These are phyloP conservation scores for Halcyon chelicuti DNA, from an alignment of 2,797 vertebrate genomes.

Conservation along the genomic window DNA sequence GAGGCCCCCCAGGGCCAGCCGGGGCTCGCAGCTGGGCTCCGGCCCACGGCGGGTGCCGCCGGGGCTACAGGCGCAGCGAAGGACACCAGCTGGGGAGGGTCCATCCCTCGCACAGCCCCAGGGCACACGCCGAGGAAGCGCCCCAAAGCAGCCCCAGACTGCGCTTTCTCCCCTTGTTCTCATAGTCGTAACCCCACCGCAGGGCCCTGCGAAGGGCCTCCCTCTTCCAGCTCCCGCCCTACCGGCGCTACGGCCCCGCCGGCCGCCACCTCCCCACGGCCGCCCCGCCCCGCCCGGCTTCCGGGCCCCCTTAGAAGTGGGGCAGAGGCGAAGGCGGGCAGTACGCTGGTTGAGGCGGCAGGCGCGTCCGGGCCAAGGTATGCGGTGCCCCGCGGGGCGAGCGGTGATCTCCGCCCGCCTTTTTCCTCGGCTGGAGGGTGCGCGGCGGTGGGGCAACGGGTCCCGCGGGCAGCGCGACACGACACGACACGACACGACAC, in stretches of 20 bases:
- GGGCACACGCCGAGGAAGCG: fast-evolving
- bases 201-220: too few species aligned
- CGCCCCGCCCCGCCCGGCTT: not conserved
- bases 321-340: not conserved
- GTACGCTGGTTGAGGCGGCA: fast-evolving
- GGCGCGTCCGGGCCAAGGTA: not conserved
- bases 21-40: too few species aligned
- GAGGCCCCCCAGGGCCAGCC: not conserved
- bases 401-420: fast-evolving
- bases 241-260: not conserved
- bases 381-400: fast-evolving
- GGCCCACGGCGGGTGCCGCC: not conserved
- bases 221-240: too few species aligned
- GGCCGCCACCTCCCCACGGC: not conserved
- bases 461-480: too few species aligned
- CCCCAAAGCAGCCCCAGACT: fast-evolving
- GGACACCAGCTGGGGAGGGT: not conserved
- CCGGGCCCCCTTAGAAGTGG: not conserved
- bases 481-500: too few species aligned
- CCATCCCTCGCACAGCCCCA: fast-evolving
- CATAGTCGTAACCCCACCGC: too few species aligned
- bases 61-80: fast-evolving
- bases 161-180: fast-evolving
- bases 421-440: not conserved
- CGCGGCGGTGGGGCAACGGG: not conserved